These are phyloP conservation scores for Monochamus alternatus DNA, from an alignment of 2,888 invertebrate species.

Conservation along the genomic window DNA sequence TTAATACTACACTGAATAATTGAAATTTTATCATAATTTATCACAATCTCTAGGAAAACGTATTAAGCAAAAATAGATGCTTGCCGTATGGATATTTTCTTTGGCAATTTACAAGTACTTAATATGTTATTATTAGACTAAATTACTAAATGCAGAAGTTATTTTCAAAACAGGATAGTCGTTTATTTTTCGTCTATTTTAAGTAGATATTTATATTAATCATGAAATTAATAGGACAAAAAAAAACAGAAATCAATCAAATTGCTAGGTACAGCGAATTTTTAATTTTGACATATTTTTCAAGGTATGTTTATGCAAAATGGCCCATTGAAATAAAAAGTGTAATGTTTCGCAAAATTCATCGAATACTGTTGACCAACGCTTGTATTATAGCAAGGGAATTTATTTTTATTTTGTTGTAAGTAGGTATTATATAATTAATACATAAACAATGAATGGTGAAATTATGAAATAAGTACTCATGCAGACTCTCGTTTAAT, in stretches of 20 bases:
- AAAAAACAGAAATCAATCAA: too few species aligned
- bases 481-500: constrained; percentile 7
- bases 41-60: neutral
- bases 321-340: too few species aligned
- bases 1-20: too few species aligned
- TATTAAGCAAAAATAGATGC: neutral
- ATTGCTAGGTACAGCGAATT: too few species aligned
- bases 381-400: neutral
- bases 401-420: neutral
- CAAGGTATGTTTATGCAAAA: too few species aligned
- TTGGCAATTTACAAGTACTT: constrained; percentile 3
- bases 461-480: neutral
- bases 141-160: constrained; percentile 1
- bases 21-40: neutral
- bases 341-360: neutral
- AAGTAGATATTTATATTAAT: neutral
- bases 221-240: too few species aligned
- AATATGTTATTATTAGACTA: constrained; percentile 9
- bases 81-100: neutral
- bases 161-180: constrained; percentile 8
- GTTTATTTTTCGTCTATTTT: constrained; percentile 10
- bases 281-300: too few species aligned
- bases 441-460: constrained; percentile 22
- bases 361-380: neutral
- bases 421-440: neutral